Base-by-base conservation (phyloP, 2,113 vertebrate genomes). In the Syngnathoides biaculeatus region DNA sequence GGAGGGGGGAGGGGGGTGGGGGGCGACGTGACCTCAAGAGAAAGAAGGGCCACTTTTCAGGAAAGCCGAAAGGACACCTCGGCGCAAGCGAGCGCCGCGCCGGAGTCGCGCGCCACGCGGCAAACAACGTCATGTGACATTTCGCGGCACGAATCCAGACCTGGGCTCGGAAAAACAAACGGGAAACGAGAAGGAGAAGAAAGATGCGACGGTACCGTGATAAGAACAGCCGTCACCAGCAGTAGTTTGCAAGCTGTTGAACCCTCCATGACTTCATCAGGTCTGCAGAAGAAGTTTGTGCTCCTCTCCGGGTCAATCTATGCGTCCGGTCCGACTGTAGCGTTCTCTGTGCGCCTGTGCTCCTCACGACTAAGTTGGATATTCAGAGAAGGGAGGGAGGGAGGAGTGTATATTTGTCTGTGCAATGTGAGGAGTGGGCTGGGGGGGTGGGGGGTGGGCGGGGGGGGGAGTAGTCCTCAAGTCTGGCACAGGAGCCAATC, bases 401-500 rank as follows among this genome's bases (percentile, higher is more conserved):
- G 68, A 57, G 55, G 66, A 65, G 71, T 65, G 67, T 73, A 63
- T 68, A 48, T 69, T 63, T 53, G 62, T 52, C 45, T 68, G 69
- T 70, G 73, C 66, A 71, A 59, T 53, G 74, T 56, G 60, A 43
- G 40, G 65, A 14, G 7, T 6, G 30, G 5, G 26, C 20, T 20
- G 22, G 85, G 86, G 79, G 30, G 17, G 10, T 19, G 45, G 4
- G 24, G 27, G 19, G n/a, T 85, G 87, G 79, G 78, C n/a, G n/a
- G n/a, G n/a, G n/a, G n/a, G n/a, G n/a, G n/a, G n/a, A n/a, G n/a
- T n/a, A 91, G 90, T 91, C 91, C 75, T 89, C 83, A 77, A 26
- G 87, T 89, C 90, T 90, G 87, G 74, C 89, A 86, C 75, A 84
- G 86, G 40, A 80, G 91, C 93, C 93, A 94, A 93, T 93, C 94